Conservation (phyloP, 2,113 vertebrate genomes). For the Cariama cristata region DNA sequence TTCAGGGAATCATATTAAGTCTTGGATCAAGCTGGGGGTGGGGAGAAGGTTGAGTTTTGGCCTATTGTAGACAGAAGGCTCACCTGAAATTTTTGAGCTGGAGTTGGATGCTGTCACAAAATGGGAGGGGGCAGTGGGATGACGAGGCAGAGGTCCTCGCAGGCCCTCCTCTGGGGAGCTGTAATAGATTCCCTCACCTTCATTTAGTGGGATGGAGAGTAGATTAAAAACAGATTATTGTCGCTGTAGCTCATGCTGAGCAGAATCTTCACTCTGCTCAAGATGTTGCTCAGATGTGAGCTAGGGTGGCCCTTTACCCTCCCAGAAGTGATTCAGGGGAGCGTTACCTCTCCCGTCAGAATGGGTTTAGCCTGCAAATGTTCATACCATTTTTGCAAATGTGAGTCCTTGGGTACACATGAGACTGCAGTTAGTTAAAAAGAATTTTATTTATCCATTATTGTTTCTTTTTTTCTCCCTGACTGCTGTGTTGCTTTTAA, state of each 20-base stretch:
- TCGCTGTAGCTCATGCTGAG: neutral
- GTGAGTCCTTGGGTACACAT: rapidly evolving
- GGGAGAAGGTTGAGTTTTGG: neutral
- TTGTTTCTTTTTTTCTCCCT: neutral
- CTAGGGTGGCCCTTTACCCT: neutral
- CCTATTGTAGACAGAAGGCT: neutral
- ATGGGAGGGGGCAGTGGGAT: neutral
- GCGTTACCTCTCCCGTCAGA: neutral
- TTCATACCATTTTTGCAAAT: neutral
- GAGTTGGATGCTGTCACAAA: neutral
- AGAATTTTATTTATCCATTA: neutral
- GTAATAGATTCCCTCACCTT: neutral
- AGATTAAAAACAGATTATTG: neutral
- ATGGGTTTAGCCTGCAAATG: neutral
- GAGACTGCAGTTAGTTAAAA: neutral
- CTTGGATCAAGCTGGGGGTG: neutral
- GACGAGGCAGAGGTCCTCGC: neutral
- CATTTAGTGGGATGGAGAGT: neutral
- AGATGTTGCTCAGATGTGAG: slow-evolving; percentile 9
- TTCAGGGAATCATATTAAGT: neutral
- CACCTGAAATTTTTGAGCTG: neutral
- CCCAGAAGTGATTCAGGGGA: neutral
- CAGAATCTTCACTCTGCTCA: neutral
- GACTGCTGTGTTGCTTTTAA: neutral
- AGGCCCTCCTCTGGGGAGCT: neutral